Evolutionary conservation across 2,888 invertebrate species (phyloP).

Genomic region (Agonopterix heracliana): DNA sequence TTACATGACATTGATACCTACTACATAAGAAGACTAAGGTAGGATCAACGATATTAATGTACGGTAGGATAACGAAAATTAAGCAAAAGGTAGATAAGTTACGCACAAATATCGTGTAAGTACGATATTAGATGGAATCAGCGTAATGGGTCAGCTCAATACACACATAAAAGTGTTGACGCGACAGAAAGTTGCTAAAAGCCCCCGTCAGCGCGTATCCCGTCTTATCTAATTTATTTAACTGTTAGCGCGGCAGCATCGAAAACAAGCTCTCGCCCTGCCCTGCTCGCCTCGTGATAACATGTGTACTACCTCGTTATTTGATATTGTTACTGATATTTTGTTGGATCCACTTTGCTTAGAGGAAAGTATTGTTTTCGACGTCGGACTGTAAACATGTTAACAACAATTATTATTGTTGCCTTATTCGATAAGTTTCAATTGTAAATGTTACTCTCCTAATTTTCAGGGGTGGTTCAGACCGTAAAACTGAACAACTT

Average conservation of each 20-base stretch:
- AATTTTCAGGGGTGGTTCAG: too few species aligned
- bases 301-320: conserved; percentile 7
- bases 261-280: conserved; percentile 40
- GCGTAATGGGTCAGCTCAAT: conserved; percentile 35
- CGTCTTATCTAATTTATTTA: conserved; percentile 65
- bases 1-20: too few species aligned
- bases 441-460: too few species aligned
- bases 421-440: too few species aligned
- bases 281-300: conserved; percentile 4
- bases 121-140: conserved; percentile 17
- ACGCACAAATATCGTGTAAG: conserved; percentile 2
- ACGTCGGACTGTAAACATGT: too few species aligned
- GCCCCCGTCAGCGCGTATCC: conserved; percentile 45
- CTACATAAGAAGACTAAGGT: too few species aligned
- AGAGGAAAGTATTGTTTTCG: conserved; percentile 1
- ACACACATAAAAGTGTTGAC: conserved; percentile 55
- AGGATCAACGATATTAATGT: too few species aligned
- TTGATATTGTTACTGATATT: conserved; percentile 7
- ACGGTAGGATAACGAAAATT: too few species aligned
- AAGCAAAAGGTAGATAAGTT: too few species aligned
- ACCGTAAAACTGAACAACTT: too few species aligned
- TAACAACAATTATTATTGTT: too few species aligned
- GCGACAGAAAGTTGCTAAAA: conserved; percentile 55
- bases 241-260: conserved; percentile 46
- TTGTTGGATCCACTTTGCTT: conserved; percentile 1